Evolutionary conservation across 64 coral and sea anemone genomes (phyloP).

Genomic region (Pocillopora damicornis): DNA sequence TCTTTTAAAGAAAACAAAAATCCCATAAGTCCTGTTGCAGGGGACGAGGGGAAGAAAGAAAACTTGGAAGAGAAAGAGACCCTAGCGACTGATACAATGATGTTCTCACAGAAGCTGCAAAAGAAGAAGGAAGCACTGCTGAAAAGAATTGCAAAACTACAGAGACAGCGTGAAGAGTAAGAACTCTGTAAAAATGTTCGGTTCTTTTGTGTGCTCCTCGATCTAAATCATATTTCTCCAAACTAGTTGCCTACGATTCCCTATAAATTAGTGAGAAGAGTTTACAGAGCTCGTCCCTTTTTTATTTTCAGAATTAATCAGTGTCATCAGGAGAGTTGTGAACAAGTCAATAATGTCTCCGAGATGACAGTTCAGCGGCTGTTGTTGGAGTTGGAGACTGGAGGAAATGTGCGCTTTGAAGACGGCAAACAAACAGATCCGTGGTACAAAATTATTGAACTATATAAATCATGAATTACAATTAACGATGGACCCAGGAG

Average conservation of each 20-base stretch:
- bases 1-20: constrained; percentile 25
- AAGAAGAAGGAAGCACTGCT: constrained; percentile 58
- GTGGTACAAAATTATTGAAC: constrained; percentile 44
- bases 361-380: constrained; percentile 82
- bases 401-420: constrained; percentile 95
- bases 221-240: background rate
- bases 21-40: constrained; percentile 15
- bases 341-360: constrained; percentile 80
- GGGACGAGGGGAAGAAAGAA: constrained; percentile 23
- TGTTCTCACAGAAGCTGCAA: constrained; percentile 6
- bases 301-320: constrained; percentile 64
- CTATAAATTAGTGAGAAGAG: background rate
- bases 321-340: constrained; percentile 81
- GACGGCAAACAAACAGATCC: constrained; percentile 80
- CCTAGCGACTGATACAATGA: background rate
- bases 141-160: constrained; percentile 68
- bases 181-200: background rate
- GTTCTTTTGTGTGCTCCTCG: background rate
- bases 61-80: constrained; percentile 12
- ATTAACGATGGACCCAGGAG: too few relatives aligned
- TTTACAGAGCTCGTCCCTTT: background rate
- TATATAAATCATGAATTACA: too few relatives aligned
- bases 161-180: constrained; percentile 77
- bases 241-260: background rate
- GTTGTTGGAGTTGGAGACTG: constrained; percentile 82